phyloP scores from a whole-genome alignment of 37 sponge, comb jelly and placozoan genomes.

The Diacarnus erythraeanus region DNA sequence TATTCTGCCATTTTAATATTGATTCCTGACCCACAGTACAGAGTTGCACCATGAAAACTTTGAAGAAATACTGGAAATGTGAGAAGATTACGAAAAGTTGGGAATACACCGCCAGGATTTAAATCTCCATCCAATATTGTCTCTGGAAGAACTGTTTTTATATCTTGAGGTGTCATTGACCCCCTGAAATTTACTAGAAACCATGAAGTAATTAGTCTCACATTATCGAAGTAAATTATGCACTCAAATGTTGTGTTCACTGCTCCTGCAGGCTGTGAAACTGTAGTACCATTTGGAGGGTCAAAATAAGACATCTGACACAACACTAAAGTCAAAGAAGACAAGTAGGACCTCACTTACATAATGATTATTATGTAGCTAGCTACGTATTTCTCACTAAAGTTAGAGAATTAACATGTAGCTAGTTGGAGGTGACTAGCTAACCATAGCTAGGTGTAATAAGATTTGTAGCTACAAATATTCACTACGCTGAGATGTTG shows the following conservation, averaged over 20 bases:
- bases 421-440: too few species aligned
- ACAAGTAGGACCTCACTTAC: too few species aligned
- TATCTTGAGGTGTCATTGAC: not conserved
- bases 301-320: too few species aligned
- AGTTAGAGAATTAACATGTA: too few species aligned
- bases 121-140: not conserved
- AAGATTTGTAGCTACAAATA: too few species aligned
- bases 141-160: not conserved
- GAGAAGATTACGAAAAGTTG: not conserved
- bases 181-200: not conserved
- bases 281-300: not conserved
- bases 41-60: not conserved
- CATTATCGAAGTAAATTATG: not conserved
- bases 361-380: too few species aligned
- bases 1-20: not conserved
- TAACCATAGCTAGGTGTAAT: too few species aligned
- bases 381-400: too few species aligned
- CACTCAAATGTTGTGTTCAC: not conserved
- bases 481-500: too few species aligned
- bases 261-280: not conserved
- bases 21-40: not conserved
- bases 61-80: not conserved
- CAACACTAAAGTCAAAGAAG: too few species aligned
- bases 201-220: not conserved
- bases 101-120: not conserved